These are phyloP conservation scores for Oryzias javanicus DNA, from an alignment of 2,113 vertebrate genomes.

Conservation along the genomic window DNA sequence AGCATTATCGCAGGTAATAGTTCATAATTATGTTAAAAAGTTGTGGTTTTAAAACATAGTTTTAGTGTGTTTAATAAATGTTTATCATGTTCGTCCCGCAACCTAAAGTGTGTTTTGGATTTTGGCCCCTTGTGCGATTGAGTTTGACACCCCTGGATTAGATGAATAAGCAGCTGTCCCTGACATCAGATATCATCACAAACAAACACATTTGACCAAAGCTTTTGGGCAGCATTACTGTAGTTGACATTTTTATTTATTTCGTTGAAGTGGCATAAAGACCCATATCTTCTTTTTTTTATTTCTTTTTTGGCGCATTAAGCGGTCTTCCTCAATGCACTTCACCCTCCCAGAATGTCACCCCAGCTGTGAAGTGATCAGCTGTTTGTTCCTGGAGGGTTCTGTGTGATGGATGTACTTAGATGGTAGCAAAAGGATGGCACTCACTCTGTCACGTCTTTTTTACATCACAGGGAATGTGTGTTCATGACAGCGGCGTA, in stretches of 20 bases:
- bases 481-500: slow-evolving; percentile 13
- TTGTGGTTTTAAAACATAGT: no score
- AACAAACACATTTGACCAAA: no score
- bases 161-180: no score
- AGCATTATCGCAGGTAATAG: no score
- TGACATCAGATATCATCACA: no score
- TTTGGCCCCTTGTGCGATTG: no score
- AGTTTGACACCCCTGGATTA: no score
- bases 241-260: slow-evolving; percentile 2
- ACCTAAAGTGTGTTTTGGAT: no score
- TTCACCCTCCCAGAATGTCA: slow-evolving; percentile 47
- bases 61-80: no score
- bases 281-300: slow-evolving; percentile 6
- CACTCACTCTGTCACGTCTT: slow-evolving; percentile 33
- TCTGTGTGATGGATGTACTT: slow-evolving; percentile 30
- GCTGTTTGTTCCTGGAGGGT: slow-evolving; percentile 32
- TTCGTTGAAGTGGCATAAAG: slow-evolving; percentile 4
- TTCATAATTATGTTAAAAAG: no score
- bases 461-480: slow-evolving; percentile 25
- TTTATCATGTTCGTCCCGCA: no score
- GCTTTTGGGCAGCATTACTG: no score
- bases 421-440: slow-evolving; percentile 40
- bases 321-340: slow-evolving; percentile 24
- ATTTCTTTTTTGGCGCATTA: slow-evolving; percentile 4
- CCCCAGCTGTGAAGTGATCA: slow-evolving; percentile 57